These are phyloP conservation scores for Microplitis manilae DNA, from an alignment of 2,888 invertebrate species.

Conservation along the genomic window DNA sequence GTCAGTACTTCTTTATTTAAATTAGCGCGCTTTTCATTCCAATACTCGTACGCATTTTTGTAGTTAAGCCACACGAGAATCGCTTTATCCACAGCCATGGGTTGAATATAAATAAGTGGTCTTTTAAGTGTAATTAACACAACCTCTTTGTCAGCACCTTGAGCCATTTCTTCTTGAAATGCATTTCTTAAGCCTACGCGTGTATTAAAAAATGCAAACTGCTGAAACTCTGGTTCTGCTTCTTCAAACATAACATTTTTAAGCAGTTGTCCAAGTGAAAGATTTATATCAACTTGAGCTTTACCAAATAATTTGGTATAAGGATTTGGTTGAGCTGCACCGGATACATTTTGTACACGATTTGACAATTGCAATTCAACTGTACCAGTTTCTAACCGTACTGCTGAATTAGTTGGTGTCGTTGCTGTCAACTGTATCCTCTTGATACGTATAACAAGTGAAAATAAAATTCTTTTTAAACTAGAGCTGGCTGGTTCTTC, in stretches of 20 bases:
- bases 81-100: constrained; percentile 97
- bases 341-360: constrained; percentile 89
- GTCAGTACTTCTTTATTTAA: constrained; percentile 90
- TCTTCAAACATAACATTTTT: constrained; percentile 97
- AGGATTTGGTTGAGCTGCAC: constrained; percentile 74
- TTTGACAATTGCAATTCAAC: constrained; percentile 95
- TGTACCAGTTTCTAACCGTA: constrained; percentile 94
- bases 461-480: constrained; percentile 85
- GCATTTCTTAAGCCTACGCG: constrained; percentile 88
- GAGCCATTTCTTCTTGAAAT: constrained; percentile 92
- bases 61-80: constrained; percentile 99
- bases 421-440: constrained; percentile 98
- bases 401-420: constrained; percentile 97
- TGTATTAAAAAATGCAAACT: constrained; percentile 98
- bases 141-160: constrained; percentile 87
- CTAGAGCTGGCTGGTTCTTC: constrained; percentile 77
- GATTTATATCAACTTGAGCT: constrained; percentile 92
- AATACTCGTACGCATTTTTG: constrained; percentile 99
- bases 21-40: constrained; percentile 96
- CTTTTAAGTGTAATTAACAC: constrained; percentile 92
- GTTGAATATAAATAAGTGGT: constrained; percentile 96
- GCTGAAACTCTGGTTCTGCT: constrained; percentile 97
- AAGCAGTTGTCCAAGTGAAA: constrained; percentile 94
- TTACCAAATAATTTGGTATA: constrained; percentile 83
- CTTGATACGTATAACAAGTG: constrained; percentile 90